Percentiles rank a stretch among this genome's conserved stretches.
These are phyloP conservation scores for Pyrochroa serraticornis DNA, from an alignment of 2,888 invertebrate genomes.

Conservation along the genomic window DNA sequence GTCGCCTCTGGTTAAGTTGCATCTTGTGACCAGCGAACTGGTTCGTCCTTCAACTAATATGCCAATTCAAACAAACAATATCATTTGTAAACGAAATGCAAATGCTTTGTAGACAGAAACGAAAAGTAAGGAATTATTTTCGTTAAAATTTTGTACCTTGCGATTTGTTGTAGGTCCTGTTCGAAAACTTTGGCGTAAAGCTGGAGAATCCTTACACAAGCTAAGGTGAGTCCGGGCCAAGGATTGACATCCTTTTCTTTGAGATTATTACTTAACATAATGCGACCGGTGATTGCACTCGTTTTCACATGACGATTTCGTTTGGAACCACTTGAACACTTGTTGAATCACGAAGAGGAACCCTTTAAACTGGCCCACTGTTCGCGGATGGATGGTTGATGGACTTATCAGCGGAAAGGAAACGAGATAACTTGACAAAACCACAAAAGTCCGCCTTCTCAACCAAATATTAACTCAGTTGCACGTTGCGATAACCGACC, in stretches of 20 bases:
- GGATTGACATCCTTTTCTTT: slow-evolving; percentile 54
- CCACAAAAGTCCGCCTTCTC: not conserved
- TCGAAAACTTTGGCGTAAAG: slow-evolving; percentile 89
- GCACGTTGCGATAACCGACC: too few relatives aligned
- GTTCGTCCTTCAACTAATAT: slow-evolving; percentile 12
- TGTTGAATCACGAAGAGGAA: slow-evolving; percentile 16
- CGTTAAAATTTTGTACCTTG: slow-evolving; percentile 24
- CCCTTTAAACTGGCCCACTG: not conserved
- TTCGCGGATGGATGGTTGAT: not conserved
- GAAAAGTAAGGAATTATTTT: not conserved
- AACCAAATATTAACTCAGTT: slow-evolving; percentile 5
- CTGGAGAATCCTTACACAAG: slow-evolving; percentile 82
- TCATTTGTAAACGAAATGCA: slow-evolving; percentile 1
- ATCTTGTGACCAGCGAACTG: too few relatives aligned
- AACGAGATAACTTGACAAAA: not conserved
- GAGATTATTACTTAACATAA: slow-evolving; percentile 45
- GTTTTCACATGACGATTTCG: slow-evolving; percentile 7
- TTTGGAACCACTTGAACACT: not conserved
- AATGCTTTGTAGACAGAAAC: not conserved
- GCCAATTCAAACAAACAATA: slow-evolving; percentile 1
- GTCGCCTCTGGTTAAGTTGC: too few relatives aligned
- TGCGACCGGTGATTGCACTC: not conserved
- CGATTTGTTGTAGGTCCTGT: slow-evolving; percentile 55
- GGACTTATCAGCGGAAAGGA: too few relatives aligned
- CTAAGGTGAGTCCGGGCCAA: slow-evolving; percentile 85